Conservation (phyloP, 2,113 vertebrate genomes). For the Lophura nycthemera region DNA sequence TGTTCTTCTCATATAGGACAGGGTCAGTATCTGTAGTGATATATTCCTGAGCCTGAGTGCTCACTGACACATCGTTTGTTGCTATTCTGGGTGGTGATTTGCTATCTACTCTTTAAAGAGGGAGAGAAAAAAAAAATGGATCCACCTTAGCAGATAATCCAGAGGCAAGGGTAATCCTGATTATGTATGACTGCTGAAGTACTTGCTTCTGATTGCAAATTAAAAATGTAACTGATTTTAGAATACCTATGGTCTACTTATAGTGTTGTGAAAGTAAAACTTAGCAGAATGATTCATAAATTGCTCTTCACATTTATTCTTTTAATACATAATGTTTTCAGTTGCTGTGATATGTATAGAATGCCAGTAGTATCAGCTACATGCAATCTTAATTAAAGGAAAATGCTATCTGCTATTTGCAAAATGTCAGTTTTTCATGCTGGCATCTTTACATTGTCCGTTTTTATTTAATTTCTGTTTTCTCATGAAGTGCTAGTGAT, state of each 20-base stretch:
- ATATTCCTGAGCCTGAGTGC: neutral
- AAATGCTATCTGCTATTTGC: conserved; percentile 40
- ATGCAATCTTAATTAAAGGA: conserved; percentile 13
- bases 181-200: neutral
- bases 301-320: neutral
- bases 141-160: neutral
- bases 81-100: neutral
- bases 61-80: neutral
- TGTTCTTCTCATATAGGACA: neutral
- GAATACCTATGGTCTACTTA: conserved; percentile 34
- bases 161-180: neutral
- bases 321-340: neutral
- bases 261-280: neutral
- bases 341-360: neutral
- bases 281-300: neutral
- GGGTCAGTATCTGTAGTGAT: neutral
- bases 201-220: neutral
- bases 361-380: neutral
- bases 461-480: conserved; percentile 28
- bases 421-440: conserved; percentile 41
- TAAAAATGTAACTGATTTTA: conserved; percentile 8
- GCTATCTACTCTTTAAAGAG: neutral
- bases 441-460: conserved; percentile 35
- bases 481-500: conserved; percentile 33
- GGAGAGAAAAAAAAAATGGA: neutral